A percentile compares a stretch with the other conserved stretches of the same genome.
phyloP scores from a whole-genome alignment of 2,113 vertebrate genomes.

The Sceloporus tristichus region DNA sequence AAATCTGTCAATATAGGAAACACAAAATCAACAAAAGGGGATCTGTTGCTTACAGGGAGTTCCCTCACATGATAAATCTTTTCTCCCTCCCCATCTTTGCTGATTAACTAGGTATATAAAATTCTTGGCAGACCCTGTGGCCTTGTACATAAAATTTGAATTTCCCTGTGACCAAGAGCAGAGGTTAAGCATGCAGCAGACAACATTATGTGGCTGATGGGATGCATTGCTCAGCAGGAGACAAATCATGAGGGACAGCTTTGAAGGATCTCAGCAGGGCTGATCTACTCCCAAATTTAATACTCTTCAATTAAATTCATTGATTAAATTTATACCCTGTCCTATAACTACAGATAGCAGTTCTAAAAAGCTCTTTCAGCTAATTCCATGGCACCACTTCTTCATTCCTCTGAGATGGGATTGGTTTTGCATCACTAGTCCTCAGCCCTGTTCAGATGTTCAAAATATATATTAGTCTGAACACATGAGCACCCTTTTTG shows the following conservation, averaged over 20 bases:
- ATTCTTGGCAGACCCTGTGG: not conserved
- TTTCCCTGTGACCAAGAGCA: too few species aligned
- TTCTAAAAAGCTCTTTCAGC: not conserved
- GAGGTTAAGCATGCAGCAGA: too few species aligned
- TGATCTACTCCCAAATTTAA: not conserved
- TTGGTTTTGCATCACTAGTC: too few species aligned
- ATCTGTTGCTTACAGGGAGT: not conserved
- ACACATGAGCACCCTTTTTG: too few species aligned
- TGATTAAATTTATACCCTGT: not conserved
- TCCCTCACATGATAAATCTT: not conserved
- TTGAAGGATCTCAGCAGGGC: not conserved
- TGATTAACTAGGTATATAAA: not conserved
- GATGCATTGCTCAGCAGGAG: not conserved
- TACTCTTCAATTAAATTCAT: not conserved
- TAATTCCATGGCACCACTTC: not conserved
- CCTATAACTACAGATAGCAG: not conserved
- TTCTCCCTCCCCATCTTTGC: not conserved
- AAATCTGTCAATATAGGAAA: conserved; percentile 53
- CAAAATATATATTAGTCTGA: too few species aligned
- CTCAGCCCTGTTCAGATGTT: too few species aligned
- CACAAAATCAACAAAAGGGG: conserved; percentile 4
- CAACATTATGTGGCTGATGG: not conserved
- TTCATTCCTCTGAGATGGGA: too few species aligned
- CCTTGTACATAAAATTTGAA: too few species aligned
- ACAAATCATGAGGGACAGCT: not conserved